These are phyloP conservation scores for Archips xylosteana DNA, from an alignment of 2,888 invertebrate species.

Conservation along the genomic window DNA sequence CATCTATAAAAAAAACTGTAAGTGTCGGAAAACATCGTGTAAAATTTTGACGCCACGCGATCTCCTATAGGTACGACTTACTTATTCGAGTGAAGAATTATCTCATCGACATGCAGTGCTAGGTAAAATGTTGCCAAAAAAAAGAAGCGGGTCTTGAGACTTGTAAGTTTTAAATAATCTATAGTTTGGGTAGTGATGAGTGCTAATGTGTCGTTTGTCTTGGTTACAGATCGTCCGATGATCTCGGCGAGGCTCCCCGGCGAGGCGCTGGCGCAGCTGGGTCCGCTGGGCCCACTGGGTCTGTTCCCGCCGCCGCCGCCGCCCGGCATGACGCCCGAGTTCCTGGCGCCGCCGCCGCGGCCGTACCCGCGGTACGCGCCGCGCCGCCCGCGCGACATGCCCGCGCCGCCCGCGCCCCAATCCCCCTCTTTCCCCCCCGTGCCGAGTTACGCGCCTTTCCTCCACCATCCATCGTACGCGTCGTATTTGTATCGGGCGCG, in stretches of 20 bases:
- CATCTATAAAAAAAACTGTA: no score
- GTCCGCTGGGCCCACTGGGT: slow-evolving; percentile 85
- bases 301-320: slow-evolving; percentile 83
- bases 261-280: slow-evolving; percentile 87
- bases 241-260: slow-evolving; percentile 88
- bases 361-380: slow-evolving; percentile 84
- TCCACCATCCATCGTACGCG: slow-evolving; percentile 76
- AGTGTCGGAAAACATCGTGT: no score
- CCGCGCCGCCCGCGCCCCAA: slow-evolving; percentile 57
- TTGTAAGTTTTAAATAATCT: no score
- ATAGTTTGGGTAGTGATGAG: no score
- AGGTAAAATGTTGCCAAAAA: no score
- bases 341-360: slow-evolving; percentile 88
- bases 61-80: no score
- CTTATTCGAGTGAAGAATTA: no score
- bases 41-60: no score
- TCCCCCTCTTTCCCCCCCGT: slow-evolving; percentile 67
- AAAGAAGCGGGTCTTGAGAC: no score
- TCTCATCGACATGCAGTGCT: no score
- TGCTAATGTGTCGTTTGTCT: slow-evolving; percentile 42
- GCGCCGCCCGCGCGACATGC: slow-evolving; percentile 69
- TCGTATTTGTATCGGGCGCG: slow-evolving; percentile 76
- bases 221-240: slow-evolving; percentile 86
- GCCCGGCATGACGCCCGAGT: slow-evolving; percentile 84
- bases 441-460: slow-evolving; percentile 74